Evolutionary conservation across 2,113 vertebrate genomes (phyloP).

Genomic region (Cichladusa arquata): DNA sequence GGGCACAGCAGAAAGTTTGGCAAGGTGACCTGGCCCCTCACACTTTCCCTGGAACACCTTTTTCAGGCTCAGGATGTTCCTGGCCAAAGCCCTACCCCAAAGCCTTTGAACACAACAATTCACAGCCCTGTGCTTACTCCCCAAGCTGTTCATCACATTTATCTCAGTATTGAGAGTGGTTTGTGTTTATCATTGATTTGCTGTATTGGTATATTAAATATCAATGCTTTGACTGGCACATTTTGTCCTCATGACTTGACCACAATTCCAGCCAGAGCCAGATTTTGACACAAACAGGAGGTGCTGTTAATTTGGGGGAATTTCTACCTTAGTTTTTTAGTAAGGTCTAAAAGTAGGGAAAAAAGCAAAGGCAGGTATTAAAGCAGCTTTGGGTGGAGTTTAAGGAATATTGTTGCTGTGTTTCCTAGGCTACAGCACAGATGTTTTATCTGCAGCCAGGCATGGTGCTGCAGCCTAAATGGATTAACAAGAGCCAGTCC

Average conservation of each 20-base stretch:
- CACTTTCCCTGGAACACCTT: not conserved
- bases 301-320: not conserved
- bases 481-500: not conserved
- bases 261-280: not conserved
- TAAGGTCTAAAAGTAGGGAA: not conserved
- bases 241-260: not conserved
- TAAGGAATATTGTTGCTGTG: not conserved
- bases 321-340: not conserved
- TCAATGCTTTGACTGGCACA: not conserved
- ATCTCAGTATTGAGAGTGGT: not conserved
- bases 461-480: not conserved
- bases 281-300: not conserved
- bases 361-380: not conserved
- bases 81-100: not conserved
- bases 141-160: not conserved
- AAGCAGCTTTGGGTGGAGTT: not conserved
- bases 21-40: not conserved
- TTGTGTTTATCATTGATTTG: not conserved
- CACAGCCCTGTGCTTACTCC: not conserved
- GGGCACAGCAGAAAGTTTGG: accelerated
- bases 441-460: not conserved
- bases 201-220: not conserved
- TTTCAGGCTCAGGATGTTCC: not conserved
- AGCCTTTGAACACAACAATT: not conserved
- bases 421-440: not conserved